Evolutionary conservation across 2,888 invertebrate species (phyloP), one percentile per base, ranked within the genome.

Genomic region (Neoitamus cyanurus): DNA sequence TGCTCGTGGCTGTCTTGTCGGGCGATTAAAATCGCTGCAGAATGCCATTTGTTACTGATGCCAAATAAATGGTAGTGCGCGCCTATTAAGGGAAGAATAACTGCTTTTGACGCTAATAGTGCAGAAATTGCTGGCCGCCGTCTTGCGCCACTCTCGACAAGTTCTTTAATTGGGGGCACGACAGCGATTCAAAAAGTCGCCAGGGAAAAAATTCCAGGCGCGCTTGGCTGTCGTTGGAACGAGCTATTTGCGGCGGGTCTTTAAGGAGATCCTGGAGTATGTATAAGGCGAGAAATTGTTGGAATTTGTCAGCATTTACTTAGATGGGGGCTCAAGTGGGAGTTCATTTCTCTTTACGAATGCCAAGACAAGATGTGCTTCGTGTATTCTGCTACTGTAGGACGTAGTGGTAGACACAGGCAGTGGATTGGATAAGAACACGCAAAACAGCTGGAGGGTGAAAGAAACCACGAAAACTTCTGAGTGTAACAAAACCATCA

Each of bases 31-130:
- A 58, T 58, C 58, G 58, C 25, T 58, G 58, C 58, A 58, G 58
- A 58, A 58, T 58, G 70, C 70, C 30, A 70, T 70, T 70, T 70
- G 75, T 20, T 31, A 75, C n/a, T 37, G 75, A 75, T 70, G 70
- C 70, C 70, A 31, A 70, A 70, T 70, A 70, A 70, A 70, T 30
- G 75, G 25, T 75, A 36, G 25, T 75, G 36, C 34, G 36, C 37
- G 15, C 75, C 25, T 34, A 75, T 75, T 75, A 75, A 75, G 75
- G 75, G 36, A 75, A 25, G 15, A 36, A 34, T 31, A 75, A 37
- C 75, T 20, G 25, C 36, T 34, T 37, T 75, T 25, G 75, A 37
- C 25, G 75, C 25, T 75, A 75, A 75, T 75, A 34, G 9, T 36
- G 37, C 36, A 75, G 31, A 75, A 75, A 75, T 75, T 36, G 75